Evolutionary conservation across 1,140 invertebrate species (phyloP), one percentile per base, ranked within the genome.

Genomic region (Leptonema lineaticorne): DNA sequence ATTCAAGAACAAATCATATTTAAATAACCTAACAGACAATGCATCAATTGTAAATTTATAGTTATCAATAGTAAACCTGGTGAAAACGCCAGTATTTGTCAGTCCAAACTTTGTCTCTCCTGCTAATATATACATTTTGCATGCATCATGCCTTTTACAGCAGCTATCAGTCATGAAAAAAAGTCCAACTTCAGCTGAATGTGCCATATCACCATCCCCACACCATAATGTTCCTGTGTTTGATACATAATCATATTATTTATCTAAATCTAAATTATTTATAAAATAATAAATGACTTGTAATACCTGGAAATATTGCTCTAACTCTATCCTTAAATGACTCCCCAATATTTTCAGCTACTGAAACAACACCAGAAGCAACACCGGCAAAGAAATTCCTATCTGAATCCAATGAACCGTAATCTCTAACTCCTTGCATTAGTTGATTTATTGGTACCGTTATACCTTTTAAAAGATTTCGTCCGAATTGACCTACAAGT

Each of bases 171-270:
- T 88, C 66, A 85, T 84, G 68, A 86, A 85, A 76, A 90, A 87
- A 16, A 86, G 84, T 0, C 92, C 92, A n/a, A 94, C 79, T 63
- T 92, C 85, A 16, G 84, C 82, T 50, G 87, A 87, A 60, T 86
- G 76, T 11, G 85, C 85, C 4, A 84, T 83, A 69, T 87, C 87
- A 1, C 90, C 90, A 66, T 87, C 85, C 2, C 93, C 93, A 78
- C 92, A 95, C 93, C 93, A 93, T 58, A 90, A 85, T 0, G 92
- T 93, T 22, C 91, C 89, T 16, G 88, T 76, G n/a, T n/a, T n/a
- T n/a, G n/a, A n/a, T n/a, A n/a, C n/a, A n/a, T 77, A 66, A 33
- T 59, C 24, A 57, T 22, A 48, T 48, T 48, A 71, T 65, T 58
- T 53, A 11, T n/a, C n/a, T n/a, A n/a, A n/a, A n/a, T n/a, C n/a